These are phyloP conservation scores for Eumerus sabulonum DNA, from an alignment of 2,888 invertebrate genomes.

Conservation along the genomic window DNA sequence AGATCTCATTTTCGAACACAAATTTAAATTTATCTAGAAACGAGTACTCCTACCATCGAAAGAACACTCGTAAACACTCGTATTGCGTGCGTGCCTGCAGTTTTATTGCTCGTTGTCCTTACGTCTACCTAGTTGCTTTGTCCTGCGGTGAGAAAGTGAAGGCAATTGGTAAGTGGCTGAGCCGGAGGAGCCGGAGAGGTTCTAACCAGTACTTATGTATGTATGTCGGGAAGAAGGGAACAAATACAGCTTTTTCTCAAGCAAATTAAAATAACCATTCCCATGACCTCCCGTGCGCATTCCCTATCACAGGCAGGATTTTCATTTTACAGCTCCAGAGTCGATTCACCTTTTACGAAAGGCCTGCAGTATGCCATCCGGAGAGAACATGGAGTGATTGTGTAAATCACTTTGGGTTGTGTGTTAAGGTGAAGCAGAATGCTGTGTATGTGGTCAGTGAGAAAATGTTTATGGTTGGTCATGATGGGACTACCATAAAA, in stretches of 20 bases:
- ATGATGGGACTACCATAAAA: constrained; percentile 64
- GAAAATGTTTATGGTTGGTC: constrained; percentile 61
- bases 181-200: too few species aligned
- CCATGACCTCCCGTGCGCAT: background rate
- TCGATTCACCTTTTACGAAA: constrained; percentile 30
- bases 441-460: constrained; percentile 55
- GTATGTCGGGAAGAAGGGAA: constrained; percentile 13
- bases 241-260: constrained; percentile 53
- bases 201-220: constrained; percentile 45
- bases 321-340: too few species aligned
- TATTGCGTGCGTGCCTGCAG: background rate
- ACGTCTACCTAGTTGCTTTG: background rate
- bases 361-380: background rate
- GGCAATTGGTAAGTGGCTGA: too few species aligned
- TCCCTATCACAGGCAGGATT: too few species aligned
- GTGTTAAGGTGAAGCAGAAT: constrained; percentile 59
- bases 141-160: too few species aligned
- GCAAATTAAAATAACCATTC: constrained; percentile 61
- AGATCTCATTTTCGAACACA: constrained; percentile 42
- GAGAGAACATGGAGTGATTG: constrained; percentile 11
- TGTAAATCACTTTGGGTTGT: constrained; percentile 53
- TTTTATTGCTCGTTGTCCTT: background rate
- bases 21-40: constrained; percentile 55
- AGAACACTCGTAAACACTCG: constrained; percentile 36
- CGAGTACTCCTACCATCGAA: constrained; percentile 25